Conservation (phyloP, 1,140 invertebrate genomes). For the Pemphigus obesinymphae region DNA sequence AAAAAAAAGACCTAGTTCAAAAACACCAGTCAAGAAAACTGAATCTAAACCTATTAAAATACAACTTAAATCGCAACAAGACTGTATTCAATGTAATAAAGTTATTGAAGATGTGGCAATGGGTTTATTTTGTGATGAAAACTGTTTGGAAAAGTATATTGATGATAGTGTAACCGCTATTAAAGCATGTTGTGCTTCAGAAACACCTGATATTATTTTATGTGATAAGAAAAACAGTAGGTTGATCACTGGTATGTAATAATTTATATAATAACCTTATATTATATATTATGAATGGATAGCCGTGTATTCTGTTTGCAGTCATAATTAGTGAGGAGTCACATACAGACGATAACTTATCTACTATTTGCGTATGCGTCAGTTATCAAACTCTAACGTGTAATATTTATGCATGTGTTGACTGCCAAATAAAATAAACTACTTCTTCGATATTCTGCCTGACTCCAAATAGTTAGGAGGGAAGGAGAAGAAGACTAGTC, state of each 20-base stretch:
- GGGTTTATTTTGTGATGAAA: constrained; percentile 35
- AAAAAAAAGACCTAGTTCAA: not conserved
- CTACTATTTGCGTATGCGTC: no score
- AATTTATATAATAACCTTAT: constrained; percentile 54
- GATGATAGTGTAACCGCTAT: constrained; percentile 25
- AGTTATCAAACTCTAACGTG: no score
- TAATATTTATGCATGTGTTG: no score
- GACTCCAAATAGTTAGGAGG: no score
- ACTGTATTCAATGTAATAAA: constrained; percentile 9
- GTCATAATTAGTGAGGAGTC: no score
- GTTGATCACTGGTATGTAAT: constrained; percentile 67
- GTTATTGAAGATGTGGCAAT: not conserved
- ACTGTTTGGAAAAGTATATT: constrained; percentile 35
- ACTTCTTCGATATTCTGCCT: no score
- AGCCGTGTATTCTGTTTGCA: no score
- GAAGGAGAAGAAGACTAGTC: no score
- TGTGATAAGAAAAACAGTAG: constrained; percentile 73
- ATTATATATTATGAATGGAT: no score
- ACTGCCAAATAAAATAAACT: no score
- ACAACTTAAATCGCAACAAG: not conserved
- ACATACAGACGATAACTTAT: no score
- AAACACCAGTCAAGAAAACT: constrained; percentile 1
- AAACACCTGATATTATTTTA: constrained; percentile 59
- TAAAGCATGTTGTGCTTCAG: constrained; percentile 28
- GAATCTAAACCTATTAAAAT: constrained; percentile 10